Percentiles rank a stretch among this genome's conserved stretches.
phyloP scores from a whole-genome alignment of 2,888 invertebrate genomes.

The Chloroclystis v-ata region DNA sequence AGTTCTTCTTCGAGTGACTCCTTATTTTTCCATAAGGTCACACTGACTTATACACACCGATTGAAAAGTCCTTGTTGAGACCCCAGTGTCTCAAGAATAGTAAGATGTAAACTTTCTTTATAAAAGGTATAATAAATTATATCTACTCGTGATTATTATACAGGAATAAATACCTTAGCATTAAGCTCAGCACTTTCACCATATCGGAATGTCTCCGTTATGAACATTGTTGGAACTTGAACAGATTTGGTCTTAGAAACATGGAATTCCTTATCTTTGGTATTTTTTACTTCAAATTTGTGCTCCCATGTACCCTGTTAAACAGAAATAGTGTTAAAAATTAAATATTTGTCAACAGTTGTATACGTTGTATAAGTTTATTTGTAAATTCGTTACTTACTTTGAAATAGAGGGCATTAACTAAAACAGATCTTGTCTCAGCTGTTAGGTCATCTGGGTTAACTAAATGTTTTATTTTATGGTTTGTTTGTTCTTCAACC shows the following conservation, averaged over 20 bases:
- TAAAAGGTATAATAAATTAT: too few relatives aligned
- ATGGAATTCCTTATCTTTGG: not conserved
- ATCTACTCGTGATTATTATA: too few relatives aligned
- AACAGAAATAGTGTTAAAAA: too few relatives aligned
- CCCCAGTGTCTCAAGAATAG: too few relatives aligned
- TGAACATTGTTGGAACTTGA: not conserved
- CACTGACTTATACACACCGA: too few relatives aligned
- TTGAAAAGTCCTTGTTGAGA: too few relatives aligned
- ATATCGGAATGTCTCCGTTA: not conserved
- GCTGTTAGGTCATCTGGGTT: conserved; percentile 64
- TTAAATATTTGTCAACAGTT: too few relatives aligned
- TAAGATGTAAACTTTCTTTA: too few relatives aligned
- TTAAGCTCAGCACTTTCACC: not conserved
- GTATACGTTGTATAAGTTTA: too few relatives aligned
- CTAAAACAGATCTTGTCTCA: conserved; percentile 81
- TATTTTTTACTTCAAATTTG: not conserved
- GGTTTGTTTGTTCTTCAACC: conserved; percentile 65
- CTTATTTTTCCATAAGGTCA: too few relatives aligned
- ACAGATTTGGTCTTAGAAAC: not conserved
- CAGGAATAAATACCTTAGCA: not conserved
- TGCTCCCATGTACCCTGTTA: conserved; percentile 23
- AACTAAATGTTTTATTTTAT: conserved; percentile 78
- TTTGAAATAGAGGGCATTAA: conserved; percentile 93
- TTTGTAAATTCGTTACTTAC: too few relatives aligned
- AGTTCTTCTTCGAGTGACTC: too few relatives aligned